Percentiles rank a stretch among this genome's conserved stretches.
Conservation (phyloP, 37 sponge, comb jelly and placozoan genomes). For the Beroe ovata region DNA sequence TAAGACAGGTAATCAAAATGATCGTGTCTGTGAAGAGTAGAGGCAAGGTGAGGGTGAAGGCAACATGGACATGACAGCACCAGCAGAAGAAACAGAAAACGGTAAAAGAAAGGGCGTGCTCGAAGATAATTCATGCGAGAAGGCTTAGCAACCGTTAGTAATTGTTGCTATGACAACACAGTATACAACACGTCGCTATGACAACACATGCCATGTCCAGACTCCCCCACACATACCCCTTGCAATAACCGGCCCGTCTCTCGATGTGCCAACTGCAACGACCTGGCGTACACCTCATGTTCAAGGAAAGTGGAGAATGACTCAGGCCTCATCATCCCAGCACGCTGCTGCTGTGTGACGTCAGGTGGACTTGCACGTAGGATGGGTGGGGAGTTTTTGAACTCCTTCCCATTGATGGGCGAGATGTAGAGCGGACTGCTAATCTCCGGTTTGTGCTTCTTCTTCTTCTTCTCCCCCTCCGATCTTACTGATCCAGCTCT, state of each 20-base stretch:
- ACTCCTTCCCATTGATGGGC: constrained; percentile 49
- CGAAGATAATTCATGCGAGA: too few species aligned
- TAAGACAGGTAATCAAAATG: too few species aligned
- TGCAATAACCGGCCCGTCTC: not conserved
- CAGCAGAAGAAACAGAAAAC: too few species aligned
- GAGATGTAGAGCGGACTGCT: constrained; percentile 7
- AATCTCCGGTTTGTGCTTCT: not conserved
- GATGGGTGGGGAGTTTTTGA: constrained; percentile 31
- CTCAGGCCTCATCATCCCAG: not conserved
- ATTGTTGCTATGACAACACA: too few species aligned
- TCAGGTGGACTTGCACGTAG: not conserved
- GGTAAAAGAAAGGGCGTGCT: too few species aligned
- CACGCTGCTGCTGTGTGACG: not conserved
- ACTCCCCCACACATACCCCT: not conserved
- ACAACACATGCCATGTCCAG: too few species aligned
- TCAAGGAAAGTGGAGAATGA: constrained; percentile 41
- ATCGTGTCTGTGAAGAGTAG: too few species aligned
- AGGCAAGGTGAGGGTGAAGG: too few species aligned
- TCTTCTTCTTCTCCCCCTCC: not conserved
- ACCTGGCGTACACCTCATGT: constrained; percentile 9
- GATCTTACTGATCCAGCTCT: constrained; percentile 7
- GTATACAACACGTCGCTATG: too few species aligned
- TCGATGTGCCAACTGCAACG: not conserved
- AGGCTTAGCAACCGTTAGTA: too few species aligned
- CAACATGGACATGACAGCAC: too few species aligned